These are phyloP conservation scores for Micropoecilia bifurca DNA, from an alignment of 2,797 vertebrate species.

Conservation along the genomic window DNA sequence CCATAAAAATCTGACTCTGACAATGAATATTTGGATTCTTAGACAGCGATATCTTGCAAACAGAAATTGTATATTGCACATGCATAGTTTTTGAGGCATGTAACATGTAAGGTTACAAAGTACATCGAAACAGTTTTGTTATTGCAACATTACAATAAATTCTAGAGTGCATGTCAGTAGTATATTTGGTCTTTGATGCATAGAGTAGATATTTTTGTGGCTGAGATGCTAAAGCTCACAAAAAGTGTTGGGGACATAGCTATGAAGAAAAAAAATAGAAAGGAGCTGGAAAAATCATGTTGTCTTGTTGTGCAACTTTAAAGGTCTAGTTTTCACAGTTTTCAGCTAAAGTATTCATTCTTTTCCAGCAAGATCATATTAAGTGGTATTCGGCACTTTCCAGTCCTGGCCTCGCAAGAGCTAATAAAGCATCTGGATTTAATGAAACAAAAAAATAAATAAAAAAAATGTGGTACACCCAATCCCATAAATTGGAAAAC, in stretches of 20 bases:
- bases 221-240: not conserved
- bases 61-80: not conserved
- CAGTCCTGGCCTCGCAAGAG: not conserved
- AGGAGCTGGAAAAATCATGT: not conserved
- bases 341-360: not conserved
- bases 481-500: not conserved
- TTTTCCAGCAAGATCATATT: not conserved
- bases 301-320: not conserved
- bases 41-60: not conserved
- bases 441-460: not conserved
- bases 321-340: not conserved
- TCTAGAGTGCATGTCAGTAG: not conserved
- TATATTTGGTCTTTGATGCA: not conserved
- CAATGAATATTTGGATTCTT: not conserved
- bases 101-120: not conserved
- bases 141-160: not conserved
- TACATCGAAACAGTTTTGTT: not conserved
- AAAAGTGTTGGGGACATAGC: not conserved
- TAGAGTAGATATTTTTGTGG: not conserved
- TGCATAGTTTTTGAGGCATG: not conserved
- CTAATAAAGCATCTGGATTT: not conserved
- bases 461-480: not conserved
- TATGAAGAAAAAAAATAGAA: not conserved
- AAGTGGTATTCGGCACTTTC: not conserved
- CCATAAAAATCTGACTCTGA: not conserved